A percentile compares a stretch with the other conserved stretches of the same genome.
Conservation (phyloP, 2,113 vertebrate species). For the Ciconia boyciana region DNA sequence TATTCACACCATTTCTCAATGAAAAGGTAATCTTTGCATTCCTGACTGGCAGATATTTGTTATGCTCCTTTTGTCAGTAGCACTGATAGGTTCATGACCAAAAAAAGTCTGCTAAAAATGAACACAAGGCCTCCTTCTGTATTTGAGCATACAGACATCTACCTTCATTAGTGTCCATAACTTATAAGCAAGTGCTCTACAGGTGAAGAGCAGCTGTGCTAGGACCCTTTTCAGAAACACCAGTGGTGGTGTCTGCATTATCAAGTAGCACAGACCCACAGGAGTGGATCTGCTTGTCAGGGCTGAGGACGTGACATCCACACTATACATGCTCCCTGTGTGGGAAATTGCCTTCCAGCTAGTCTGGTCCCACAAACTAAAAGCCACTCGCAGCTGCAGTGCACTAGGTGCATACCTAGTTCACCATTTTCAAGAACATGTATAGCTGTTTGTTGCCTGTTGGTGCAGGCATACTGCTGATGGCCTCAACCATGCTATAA, state of each 20-base stretch:
- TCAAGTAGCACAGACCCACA: neutral
- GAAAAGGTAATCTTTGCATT: neutral
- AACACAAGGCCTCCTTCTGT: neutral
- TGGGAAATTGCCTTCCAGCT: neutral
- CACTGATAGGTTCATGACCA: neutral
- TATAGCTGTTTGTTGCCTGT: neutral
- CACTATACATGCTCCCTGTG: neutral
- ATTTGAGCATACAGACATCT: neutral
- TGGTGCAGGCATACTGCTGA: neutral
- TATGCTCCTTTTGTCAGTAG: neutral
- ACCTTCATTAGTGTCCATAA: neutral
- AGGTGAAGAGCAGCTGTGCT: neutral
- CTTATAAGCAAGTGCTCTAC: rapidly evolving
- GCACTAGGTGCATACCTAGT: neutral
- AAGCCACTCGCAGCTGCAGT: neutral
- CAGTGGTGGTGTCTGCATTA: neutral
- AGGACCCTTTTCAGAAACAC: neutral
- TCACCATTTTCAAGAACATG: neutral
- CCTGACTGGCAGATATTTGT: neutral
- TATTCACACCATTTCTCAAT: neutral
- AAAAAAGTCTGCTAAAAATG: neutral
- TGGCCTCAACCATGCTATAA: neutral
- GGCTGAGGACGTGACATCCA: neutral
- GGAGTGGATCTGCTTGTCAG: neutral
- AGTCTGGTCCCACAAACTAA: neutral